A percentile compares a stretch with the other conserved stretches of the same genome.
phyloP scores from a whole-genome alignment of 2,113 vertebrate species.

The Upupa epops region DNA sequence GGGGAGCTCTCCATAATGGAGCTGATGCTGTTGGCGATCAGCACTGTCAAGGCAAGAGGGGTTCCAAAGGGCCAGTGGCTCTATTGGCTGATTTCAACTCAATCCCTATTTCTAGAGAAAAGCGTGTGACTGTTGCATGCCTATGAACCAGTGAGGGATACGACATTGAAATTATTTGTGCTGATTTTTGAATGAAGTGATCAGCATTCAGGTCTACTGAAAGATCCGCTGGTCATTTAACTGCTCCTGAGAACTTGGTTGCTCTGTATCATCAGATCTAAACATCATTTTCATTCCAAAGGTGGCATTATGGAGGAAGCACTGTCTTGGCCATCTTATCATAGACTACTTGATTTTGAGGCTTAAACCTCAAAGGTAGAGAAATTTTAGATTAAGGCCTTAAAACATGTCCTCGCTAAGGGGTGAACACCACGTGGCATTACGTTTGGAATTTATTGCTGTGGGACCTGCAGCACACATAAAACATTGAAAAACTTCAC shows the following conservation, averaged over 20 bases:
- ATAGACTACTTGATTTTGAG: neutral
- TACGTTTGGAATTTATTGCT: constrained; percentile 53
- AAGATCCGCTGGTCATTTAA: neutral
- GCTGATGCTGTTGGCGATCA: neutral
- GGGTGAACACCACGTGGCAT: neutral
- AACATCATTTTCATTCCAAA: neutral
- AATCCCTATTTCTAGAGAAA: neutral
- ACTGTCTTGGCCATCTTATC: neutral
- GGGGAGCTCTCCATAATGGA: neutral
- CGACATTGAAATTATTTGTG: neutral
- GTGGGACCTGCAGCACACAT: constrained; percentile 47
- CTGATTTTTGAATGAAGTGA: neutral
- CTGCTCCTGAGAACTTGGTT: neutral
- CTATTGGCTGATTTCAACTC: neutral
- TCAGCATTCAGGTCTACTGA: neutral
- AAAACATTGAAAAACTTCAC: constrained; percentile 40
- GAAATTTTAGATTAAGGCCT: neutral
- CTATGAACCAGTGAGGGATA: neutral
- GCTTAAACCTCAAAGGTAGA: constrained; percentile 5
- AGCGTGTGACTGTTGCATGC: neutral
- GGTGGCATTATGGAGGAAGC: neutral
- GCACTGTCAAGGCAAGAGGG: neutral
- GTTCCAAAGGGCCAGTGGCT: neutral
- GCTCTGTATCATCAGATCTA: neutral
- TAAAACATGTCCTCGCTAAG: neutral